Conservation (phyloP, 2,113 vertebrate genomes). For the Conger conger region DNA sequence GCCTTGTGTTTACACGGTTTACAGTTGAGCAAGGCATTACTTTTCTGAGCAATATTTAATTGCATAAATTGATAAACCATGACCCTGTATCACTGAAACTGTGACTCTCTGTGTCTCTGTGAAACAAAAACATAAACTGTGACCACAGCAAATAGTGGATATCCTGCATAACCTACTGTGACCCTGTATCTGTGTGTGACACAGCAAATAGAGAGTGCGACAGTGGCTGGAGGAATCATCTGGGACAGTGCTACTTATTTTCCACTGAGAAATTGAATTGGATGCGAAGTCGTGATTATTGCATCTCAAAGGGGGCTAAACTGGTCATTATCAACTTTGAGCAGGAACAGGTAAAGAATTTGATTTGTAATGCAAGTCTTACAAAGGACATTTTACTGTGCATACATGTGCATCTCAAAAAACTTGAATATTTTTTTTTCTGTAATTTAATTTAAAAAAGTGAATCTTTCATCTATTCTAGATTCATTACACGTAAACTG, state of each 20-base stretch:
- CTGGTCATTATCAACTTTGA: not conserved
- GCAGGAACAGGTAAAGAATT: not conserved
- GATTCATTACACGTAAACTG: too few species aligned
- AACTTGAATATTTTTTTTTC: too few species aligned
- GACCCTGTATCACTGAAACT: not conserved
- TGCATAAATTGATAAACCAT: not conserved
- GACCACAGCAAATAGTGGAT: too few species aligned
- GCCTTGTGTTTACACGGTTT: too few species aligned
- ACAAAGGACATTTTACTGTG: not conserved
- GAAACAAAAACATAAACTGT: too few species aligned
- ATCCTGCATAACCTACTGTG: too few species aligned
- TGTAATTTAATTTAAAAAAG: too few species aligned
- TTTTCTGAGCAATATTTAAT: too few species aligned
- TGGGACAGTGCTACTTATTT: not conserved
- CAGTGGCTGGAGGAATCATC: not conserved
- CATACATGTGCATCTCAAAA: too few species aligned
- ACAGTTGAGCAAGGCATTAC: too few species aligned
- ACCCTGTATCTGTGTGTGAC: not conserved
- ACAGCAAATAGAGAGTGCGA: not conserved
- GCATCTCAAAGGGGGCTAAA: not conserved
- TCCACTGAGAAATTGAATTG: not conserved
- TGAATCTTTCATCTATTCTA: too few species aligned
- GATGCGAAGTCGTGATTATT: not conserved
- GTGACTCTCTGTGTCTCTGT: too few species aligned
- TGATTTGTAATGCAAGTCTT: not conserved